Base-by-base conservation (phyloP, 2,113 vertebrate species). In the Polypterus senegalus region DNA sequence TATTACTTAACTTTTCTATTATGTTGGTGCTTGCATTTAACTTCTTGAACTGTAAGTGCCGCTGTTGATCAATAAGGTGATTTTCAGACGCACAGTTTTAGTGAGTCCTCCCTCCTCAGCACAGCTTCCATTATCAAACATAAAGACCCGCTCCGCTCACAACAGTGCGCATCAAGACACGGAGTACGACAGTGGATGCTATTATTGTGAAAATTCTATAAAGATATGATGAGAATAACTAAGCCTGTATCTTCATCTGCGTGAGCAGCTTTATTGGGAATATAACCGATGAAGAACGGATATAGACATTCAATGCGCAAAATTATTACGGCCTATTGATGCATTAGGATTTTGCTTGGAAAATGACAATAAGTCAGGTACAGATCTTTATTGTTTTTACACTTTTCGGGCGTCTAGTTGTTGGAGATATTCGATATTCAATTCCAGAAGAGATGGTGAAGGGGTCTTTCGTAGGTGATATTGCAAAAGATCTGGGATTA, bases 401-500 rank as follows among this genome's bases (percentile, higher is more conserved):
- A n/a, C 60, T 5, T 10, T 69, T 9, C 49, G 27, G 61, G 7
- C 43, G 49, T 46, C 10, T 48, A 11, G 68, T 59, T 53, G 46
- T 9, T 46, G 67, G 63, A 9, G 65, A 72, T 60, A 59, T 72
- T 49, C 62, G 63, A 60, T 69, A 69, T 9, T 67, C 70, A 8
- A 67, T 72, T 56, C 67, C 67, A 5, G 70, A 72, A 27, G 70
- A 72, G 58, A 65, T 69, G 67, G 5, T 60, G 2, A 70, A 69
- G 60, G 70, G 67, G 1, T 69, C 70, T 9, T 66, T 69, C 60
- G 65, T 72, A 9, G 67, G 70, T 10, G 68, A 71, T 59, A 69
- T 73, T 59, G 62, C 54, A 44, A 67, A 70, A 48, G 71, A 73
- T 69, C 66, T 73, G 54, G 71, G 67, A 5, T 65, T 71, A 48